phyloP scores from a whole-genome alignment of 30 jellyfish, hydroid and myxozoan species.

The Aurelia aurita region DNA sequence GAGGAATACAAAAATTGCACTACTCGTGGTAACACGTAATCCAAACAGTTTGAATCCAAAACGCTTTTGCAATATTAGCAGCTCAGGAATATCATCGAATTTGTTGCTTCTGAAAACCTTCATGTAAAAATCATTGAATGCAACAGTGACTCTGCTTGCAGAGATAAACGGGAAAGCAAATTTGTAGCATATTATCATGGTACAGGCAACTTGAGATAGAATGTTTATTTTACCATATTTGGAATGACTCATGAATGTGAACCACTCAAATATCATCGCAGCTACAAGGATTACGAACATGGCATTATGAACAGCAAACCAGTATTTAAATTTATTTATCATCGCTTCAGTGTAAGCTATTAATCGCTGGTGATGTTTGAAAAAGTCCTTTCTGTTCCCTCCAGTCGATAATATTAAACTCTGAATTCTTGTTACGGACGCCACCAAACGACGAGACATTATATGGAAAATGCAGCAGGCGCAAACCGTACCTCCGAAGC shows the following conservation, averaged over 20 bases:
- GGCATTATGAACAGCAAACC: conserved; percentile 61
- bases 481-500: conserved; percentile 58
- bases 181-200: conserved; percentile 52
- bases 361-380: conserved; percentile 23
- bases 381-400: conserved; percentile 26
- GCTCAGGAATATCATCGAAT: conserved; percentile 58
- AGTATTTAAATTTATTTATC: conserved; percentile 40
- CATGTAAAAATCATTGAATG: conserved; percentile 28
- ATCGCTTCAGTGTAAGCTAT: conserved; percentile 14
- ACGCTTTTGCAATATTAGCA: conserved; percentile 13
- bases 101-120: conserved; percentile 38
- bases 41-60: conserved; percentile 56
- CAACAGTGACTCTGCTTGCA: conserved; percentile 68
- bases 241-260: conserved; percentile 48
- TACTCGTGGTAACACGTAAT: conserved; percentile 41
- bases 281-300: conserved; percentile 50
- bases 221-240: conserved; percentile 23
- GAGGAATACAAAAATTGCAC: conserved; percentile 37
- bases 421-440: conserved; percentile 7
- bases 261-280: conserved; percentile 62
- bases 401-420: background rate
- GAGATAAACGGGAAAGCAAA: conserved; percentile 68
- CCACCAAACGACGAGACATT: conserved; percentile 41
- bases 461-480: conserved; percentile 62
- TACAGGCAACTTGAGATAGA: conserved; percentile 59